These are phyloP conservation scores for Sandelia bainsii DNA, from an alignment of 2,797 vertebrate species.

Conservation along the genomic window DNA sequence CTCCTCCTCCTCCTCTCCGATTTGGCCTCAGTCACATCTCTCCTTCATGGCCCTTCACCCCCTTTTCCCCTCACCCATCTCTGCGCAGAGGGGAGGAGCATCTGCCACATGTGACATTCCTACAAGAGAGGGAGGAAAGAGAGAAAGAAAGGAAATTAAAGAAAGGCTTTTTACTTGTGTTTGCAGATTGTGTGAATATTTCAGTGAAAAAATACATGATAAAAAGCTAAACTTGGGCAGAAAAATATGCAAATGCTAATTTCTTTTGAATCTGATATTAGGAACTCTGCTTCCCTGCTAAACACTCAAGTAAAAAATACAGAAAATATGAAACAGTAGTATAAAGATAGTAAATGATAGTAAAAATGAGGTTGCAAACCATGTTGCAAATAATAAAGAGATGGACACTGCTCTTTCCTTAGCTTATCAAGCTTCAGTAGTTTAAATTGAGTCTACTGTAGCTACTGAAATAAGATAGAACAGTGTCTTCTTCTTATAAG, in stretches of 20 bases:
- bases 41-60: constrained; percentile 78
- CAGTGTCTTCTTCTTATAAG: too few species aligned
- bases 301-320: background rate
- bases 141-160: constrained; percentile 18
- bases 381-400: background rate
- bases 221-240: background rate
- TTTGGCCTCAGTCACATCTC: constrained; percentile 58
- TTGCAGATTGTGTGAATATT: background rate
- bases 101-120: constrained; percentile 73
- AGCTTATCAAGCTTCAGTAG: background rate
- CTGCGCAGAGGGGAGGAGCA: constrained; percentile 71
- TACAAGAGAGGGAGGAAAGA: constrained; percentile 21
- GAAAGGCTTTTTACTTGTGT: constrained; percentile 4
- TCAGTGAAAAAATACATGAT: background rate
- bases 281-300: background rate
- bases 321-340: background rate
- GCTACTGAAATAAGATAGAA: too few species aligned
- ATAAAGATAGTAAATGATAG: too few species aligned
- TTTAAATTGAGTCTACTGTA: background rate
- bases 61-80: constrained; percentile 70
- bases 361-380: background rate
- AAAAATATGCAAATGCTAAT: background rate
- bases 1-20: constrained; percentile 26
- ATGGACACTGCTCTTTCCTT: background rate
- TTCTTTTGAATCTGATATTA: background rate